These are phyloP conservation scores for Patella vulgata DNA, from an alignment of 1,140 invertebrate genomes.

Conservation along the genomic window DNA sequence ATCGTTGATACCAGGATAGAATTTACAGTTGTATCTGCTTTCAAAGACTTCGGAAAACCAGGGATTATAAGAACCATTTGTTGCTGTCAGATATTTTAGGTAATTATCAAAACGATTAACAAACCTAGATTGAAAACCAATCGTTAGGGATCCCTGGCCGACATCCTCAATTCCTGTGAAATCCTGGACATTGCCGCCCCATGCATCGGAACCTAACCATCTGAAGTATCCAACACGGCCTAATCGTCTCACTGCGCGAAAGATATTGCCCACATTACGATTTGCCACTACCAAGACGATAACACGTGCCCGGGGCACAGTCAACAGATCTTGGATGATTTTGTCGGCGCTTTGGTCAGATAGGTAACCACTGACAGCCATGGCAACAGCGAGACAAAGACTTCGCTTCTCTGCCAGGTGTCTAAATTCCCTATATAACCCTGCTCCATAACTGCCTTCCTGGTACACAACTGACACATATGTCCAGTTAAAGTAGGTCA, in stretches of 20 bases:
- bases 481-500: slow-evolving; percentile 29
- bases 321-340: slow-evolving; percentile 13
- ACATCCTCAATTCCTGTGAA: slow-evolving; percentile 75
- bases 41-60: slow-evolving; percentile 39
- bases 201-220: slow-evolving; percentile 80
- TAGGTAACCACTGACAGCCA: slow-evolving; percentile 68
- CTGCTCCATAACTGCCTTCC: slow-evolving; percentile 68
- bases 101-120: slow-evolving; percentile 40
- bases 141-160: slow-evolving; percentile 78
- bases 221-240: slow-evolving; percentile 67
- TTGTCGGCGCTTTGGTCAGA: slow-evolving; percentile 60
- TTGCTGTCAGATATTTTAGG: slow-evolving; percentile 30
- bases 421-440: slow-evolving; percentile 15
- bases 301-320: slow-evolving; percentile 58
- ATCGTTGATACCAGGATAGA: too few species aligned
- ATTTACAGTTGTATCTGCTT: slow-evolving; percentile 10
- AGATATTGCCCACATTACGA: slow-evolving; percentile 72
- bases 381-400: slow-evolving; percentile 72
- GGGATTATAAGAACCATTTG: slow-evolving; percentile 22
- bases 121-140: slow-evolving; percentile 69
- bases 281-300: slow-evolving; percentile 77
- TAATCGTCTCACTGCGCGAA: slow-evolving; percentile 64
- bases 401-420: not conserved
- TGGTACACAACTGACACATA: slow-evolving; percentile 35
- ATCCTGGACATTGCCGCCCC: slow-evolving; percentile 77